A percentile compares a stretch with the other conserved stretches of the same genome.
phyloP scores from a whole-genome alignment of 2,888 invertebrate species.

The Caradrina kadenii region DNA sequence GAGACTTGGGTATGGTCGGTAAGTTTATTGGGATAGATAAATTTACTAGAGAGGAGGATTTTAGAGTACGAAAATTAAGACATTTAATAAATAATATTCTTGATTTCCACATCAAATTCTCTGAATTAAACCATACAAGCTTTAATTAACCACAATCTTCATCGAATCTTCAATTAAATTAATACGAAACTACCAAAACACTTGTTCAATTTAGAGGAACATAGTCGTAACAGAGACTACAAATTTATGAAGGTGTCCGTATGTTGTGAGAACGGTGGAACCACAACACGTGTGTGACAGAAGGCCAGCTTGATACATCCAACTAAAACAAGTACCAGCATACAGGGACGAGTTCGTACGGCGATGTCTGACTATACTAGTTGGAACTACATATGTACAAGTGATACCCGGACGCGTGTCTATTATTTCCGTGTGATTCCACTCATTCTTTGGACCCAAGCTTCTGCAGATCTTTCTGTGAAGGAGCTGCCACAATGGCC shows the following conservation, averaged over 20 bases:
- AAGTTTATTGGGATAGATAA: too few relatives aligned
- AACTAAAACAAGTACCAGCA: too few relatives aligned
- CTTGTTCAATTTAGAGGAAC: constrained; percentile 56
- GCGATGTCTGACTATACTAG: background rate
- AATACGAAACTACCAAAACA: constrained; percentile 43
- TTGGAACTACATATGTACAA: too few relatives aligned
- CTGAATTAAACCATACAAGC: background rate
- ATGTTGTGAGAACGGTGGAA: constrained; percentile 20
- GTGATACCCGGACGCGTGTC: too few relatives aligned
- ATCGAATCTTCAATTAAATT: constrained; percentile 37
- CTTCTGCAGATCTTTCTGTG: background rate
- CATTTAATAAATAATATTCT: background rate
- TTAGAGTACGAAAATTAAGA: background rate
- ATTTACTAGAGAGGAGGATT: background rate
- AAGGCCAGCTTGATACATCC: background rate
- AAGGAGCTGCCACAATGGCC: constrained; percentile 15
- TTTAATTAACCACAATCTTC: constrained; percentile 7
- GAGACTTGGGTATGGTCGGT: too few relatives aligned
- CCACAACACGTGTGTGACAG: background rate
- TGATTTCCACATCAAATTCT: constrained; percentile 3
- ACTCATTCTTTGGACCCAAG: background rate
- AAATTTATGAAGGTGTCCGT: constrained; percentile 58
- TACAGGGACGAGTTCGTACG: background rate
- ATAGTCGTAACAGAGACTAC: constrained; percentile 39
- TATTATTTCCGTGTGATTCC: background rate